These are phyloP conservation scores for Muscidifurax raptorellus DNA, from an alignment of 1,140 invertebrate species.

Conservation along the genomic window DNA sequence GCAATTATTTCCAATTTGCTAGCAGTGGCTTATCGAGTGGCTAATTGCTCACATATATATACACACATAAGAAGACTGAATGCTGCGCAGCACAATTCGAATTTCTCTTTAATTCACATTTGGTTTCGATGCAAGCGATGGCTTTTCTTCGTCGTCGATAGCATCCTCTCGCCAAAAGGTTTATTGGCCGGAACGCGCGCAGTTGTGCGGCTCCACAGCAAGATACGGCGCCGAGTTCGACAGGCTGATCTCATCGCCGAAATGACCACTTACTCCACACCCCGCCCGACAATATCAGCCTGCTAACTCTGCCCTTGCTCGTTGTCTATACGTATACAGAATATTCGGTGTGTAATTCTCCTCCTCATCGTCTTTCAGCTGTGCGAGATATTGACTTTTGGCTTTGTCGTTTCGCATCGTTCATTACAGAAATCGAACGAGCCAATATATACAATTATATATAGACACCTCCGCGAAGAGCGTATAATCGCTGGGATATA, in stretches of 20 bases:
- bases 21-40: neutral
- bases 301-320: constrained; percentile 75
- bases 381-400: too few species aligned
- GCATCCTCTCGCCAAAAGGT: neutral
- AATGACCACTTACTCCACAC: constrained; percentile 77
- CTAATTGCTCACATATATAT: constrained; percentile 1
- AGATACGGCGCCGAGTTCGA: constrained; percentile 75
- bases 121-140: neutral
- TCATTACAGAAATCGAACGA: too few species aligned
- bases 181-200: too few species aligned
- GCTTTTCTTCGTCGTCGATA: neutral
- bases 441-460: too few species aligned
- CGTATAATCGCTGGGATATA: too few species aligned
- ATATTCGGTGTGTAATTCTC: constrained; percentile 24
- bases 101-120: neutral
- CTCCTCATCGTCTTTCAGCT: too few species aligned
- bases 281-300: constrained; percentile 80
- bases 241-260: constrained; percentile 84
- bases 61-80: neutral
- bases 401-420: too few species aligned
- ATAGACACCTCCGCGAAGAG: too few species aligned
- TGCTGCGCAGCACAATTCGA: neutral
- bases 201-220: constrained; percentile 1
- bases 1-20: constrained; percentile 38
- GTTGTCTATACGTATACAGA: constrained; percentile 52